phyloP scores from a whole-genome alignment of 2,888 invertebrate genomes.

The Torymus tubicola region DNA sequence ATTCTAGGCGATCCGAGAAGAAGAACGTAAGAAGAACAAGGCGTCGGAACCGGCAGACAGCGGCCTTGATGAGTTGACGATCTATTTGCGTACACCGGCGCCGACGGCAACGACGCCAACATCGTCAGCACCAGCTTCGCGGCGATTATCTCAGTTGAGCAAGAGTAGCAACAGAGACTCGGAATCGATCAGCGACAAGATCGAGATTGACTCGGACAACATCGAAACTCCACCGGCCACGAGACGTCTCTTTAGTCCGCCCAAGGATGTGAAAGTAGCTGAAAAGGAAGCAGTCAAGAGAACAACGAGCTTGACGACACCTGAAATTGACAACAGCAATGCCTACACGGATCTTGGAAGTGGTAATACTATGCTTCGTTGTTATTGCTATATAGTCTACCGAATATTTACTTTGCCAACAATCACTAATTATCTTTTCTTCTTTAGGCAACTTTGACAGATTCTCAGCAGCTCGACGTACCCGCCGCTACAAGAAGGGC shows the following conservation, averaged over 20 bases:
- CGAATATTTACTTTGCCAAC: too few relatives aligned
- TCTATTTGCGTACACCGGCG: conserved; percentile 64
- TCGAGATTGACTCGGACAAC: conserved; percentile 93
- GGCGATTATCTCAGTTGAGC: conserved; percentile 67
- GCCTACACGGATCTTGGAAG: conserved; percentile 69
- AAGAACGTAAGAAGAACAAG: conserved; percentile 73
- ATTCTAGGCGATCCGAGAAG: conserved; percentile 72
- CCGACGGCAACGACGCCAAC: conserved; percentile 55
- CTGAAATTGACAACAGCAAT: conserved; percentile 63
- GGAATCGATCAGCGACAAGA: conserved; percentile 80
- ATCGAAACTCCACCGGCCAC: conserved; percentile 93
- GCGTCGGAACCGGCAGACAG: conserved; percentile 62
- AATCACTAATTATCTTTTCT: too few relatives aligned
- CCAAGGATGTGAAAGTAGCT: conserved; percentile 77
- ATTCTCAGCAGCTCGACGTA: conserved; percentile 88
- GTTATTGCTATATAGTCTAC: too few relatives aligned
- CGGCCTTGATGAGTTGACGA: conserved; percentile 40
- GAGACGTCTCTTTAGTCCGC: conserved; percentile 83
- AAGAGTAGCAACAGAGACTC: conserved; percentile 62
- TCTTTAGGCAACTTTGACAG: conserved; percentile 87
- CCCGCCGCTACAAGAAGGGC: conserved; percentile 85
- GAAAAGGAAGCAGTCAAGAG: conserved; percentile 72
- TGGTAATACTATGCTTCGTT: conserved; percentile 60
- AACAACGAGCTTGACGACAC: background rate
- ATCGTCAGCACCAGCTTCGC: conserved; percentile 60